Percentiles rank a stretch among this genome's conserved stretches.
phyloP scores from a whole-genome alignment of 1,140 invertebrate species.

The honey bee (Apis mellifera) region Amel_HAv3.1 CM009941.2:9790001-9790500 shows the following conservation, averaged over 20 bases:
- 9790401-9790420: no score
- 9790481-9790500: no score
- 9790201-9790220: no score
- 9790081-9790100: slow-evolving; percentile 37
- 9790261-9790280: neutral
- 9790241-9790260: slow-evolving; percentile 16
- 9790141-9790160: slow-evolving; percentile 43
- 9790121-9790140: slow-evolving; percentile 37
- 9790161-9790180: slow-evolving; percentile 17
- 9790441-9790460: no score
- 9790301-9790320: no score
- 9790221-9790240: neutral
- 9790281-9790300: neutral
- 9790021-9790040: slow-evolving; percentile 24
- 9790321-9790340: no score
- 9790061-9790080: slow-evolving; percentile 11
- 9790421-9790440: no score
- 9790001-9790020: neutral
- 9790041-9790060: slow-evolving; percentile 35
- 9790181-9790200: neutral
- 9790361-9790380: no score
- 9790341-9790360: no score
- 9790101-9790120: slow-evolving; percentile 38
- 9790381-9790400: no score
- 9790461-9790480: no score